These are phyloP conservation scores for Gadopsis marmoratus DNA, from an alignment of 2,797 vertebrate genomes.

Conservation along the genomic window DNA sequence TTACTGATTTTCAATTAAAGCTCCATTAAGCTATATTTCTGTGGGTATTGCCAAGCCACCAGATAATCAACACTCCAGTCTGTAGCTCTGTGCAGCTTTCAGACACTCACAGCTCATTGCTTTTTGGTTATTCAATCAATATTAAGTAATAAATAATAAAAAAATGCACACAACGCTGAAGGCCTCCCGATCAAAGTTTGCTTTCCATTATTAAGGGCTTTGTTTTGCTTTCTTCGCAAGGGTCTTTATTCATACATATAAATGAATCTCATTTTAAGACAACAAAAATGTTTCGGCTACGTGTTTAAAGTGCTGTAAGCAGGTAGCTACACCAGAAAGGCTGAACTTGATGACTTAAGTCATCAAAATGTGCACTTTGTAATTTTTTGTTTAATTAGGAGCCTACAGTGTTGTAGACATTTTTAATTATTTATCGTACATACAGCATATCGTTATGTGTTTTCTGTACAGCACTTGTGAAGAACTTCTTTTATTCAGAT, in stretches of 20 bases:
- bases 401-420: not conserved
- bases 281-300: too few relatives aligned
- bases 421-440: not conserved
- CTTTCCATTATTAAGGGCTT: not conserved
- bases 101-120: not conserved
- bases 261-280: not conserved
- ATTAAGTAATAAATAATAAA: not conserved
- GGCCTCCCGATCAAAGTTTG: not conserved
- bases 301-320: too few relatives aligned
- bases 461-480: not conserved
- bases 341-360: not conserved
- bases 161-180: not conserved
- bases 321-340: not conserved
- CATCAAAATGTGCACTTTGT: not conserved
- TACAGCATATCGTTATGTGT: not conserved
- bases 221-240: not conserved
- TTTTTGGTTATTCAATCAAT: conserved; percentile 8
- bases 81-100: not conserved
- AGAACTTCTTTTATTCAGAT: not conserved
- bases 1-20: not conserved
- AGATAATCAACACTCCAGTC: not conserved
- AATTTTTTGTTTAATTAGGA: not conserved
- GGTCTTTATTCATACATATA: not conserved
- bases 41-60: not conserved
- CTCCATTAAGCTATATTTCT: conserved; percentile 1